Conservation (phyloP, 2,888 invertebrate species). For the Spisula solida region DNA sequence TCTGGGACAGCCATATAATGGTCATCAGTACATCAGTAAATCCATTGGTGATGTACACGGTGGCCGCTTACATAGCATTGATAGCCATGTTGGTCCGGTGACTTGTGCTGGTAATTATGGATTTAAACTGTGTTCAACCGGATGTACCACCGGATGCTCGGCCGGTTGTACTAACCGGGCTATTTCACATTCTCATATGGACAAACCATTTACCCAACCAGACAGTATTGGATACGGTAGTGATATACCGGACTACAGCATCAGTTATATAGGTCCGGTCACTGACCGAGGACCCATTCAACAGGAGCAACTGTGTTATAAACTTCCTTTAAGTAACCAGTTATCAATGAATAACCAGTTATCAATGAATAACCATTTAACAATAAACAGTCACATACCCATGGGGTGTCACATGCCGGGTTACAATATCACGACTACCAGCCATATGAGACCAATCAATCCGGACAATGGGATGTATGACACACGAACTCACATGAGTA, state of each 20-base stretch:
- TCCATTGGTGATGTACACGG: constrained; percentile 70
- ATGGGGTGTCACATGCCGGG: constrained; percentile 53
- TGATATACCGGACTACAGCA: constrained; percentile 50
- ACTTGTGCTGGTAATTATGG: constrained; percentile 61
- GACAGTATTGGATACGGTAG: constrained; percentile 72
- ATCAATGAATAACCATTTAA: constrained; percentile 42
- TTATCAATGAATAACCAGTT: constrained; percentile 23
- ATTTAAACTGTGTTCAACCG: constrained; percentile 43
- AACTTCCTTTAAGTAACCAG: constrained; percentile 30
- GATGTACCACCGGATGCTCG: constrained; percentile 44
- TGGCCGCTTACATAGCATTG: constrained; percentile 66
- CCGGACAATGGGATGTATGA: constrained; percentile 49
- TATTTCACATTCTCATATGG: constrained; percentile 32
- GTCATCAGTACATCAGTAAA: constrained; percentile 62
- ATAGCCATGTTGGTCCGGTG: constrained; percentile 66
- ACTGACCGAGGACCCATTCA: constrained; percentile 35
- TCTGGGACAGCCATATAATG: constrained; percentile 42
- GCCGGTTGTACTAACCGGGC: constrained; percentile 55
- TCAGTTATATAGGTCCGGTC: constrained; percentile 37
- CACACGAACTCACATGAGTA: constrained; percentile 30
- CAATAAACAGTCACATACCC: constrained; percentile 31
- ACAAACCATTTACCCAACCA: constrained; percentile 47
- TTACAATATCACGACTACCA: constrained; percentile 54
- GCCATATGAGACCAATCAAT: constrained; percentile 58
- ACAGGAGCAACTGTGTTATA: constrained; percentile 45